phyloP scores from a whole-genome alignment of 2,888 invertebrate species.

The Dryadula phaetusa region DNA sequence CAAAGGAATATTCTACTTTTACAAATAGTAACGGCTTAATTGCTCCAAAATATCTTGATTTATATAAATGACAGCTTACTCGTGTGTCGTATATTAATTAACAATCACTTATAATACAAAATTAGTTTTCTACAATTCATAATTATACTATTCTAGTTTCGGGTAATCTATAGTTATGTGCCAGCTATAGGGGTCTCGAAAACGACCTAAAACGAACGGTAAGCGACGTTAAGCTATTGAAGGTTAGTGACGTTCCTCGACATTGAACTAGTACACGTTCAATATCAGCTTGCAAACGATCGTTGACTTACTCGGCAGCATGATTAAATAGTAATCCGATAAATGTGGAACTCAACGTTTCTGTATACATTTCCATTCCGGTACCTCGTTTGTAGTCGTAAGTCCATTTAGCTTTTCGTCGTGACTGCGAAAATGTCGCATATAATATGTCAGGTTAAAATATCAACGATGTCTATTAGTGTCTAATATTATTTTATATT shows the following conservation, averaged over 20 bases:
- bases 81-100: conserved; percentile 18
- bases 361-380: conserved; percentile 99
- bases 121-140: conserved; percentile 32
- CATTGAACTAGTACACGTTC: conserved; percentile 51
- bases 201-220: conserved; percentile 28
- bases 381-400: conserved; percentile 99
- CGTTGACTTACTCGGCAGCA: conserved; percentile 98
- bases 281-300: conserved; percentile 63
- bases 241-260: conserved; percentile 64
- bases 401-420: conserved; percentile 99
- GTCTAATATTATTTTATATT: background rate
- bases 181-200: conserved; percentile 28
- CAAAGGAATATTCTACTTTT: too few species aligned
- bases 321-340: conserved; percentile 99
- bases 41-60: background rate
- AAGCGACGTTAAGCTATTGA: conserved; percentile 63
- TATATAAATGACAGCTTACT: background rate
- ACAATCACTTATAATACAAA: conserved; percentile 30
- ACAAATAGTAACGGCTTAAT: too few species aligned
- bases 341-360: conserved; percentile 98
- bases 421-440: conserved; percentile 90
- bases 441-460: conserved; percentile 59
- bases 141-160: conserved; percentile 28
- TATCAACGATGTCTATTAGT: background rate
- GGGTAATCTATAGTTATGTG: conserved; percentile 35